phyloP scores from a whole-genome alignment of 2,113 vertebrate species.

The Panurus biarmicus region DNA sequence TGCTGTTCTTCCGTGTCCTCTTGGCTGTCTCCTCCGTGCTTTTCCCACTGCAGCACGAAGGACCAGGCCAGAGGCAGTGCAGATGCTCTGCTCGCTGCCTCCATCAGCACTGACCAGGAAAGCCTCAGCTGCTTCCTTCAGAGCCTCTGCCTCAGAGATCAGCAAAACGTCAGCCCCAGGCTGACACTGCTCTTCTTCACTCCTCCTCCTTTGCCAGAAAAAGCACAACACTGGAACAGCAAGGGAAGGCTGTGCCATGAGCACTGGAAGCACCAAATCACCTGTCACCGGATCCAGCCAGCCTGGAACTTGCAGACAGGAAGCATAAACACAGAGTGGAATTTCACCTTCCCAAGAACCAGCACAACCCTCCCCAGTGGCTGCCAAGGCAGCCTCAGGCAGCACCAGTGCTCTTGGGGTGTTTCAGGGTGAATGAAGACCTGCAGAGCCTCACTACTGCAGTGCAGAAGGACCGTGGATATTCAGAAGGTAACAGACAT shows the following conservation, averaged over 20 bases:
- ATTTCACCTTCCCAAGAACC: not conserved
- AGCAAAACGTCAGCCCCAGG: not conserved
- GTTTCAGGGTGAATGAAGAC: not conserved
- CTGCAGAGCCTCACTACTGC: not conserved
- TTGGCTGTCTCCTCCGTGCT: not conserved
- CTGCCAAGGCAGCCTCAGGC: not conserved
- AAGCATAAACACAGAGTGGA: not conserved
- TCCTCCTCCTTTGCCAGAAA: not conserved
- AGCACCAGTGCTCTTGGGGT: rapidly evolving
- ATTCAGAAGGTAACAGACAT: not conserved
- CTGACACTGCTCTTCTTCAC: not conserved
- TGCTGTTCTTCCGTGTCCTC: not conserved
- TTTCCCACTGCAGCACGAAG: not conserved
- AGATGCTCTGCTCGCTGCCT: not conserved
- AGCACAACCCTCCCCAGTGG: rapidly evolving
- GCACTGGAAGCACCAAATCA: not conserved
- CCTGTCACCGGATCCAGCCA: not conserved
- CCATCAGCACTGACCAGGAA: not conserved
- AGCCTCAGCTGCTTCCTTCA: not conserved
- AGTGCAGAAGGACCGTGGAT: not conserved
- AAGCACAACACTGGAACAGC: not conserved
- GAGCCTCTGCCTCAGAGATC: not conserved
- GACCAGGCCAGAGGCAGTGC: rapidly evolving
- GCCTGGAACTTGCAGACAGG: not conserved
- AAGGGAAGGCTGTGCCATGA: not conserved